These are phyloP conservation scores for Babyrousa celebensis DNA, from an alignment of 2,797 vertebrate genomes.

Conservation along the genomic window DNA sequence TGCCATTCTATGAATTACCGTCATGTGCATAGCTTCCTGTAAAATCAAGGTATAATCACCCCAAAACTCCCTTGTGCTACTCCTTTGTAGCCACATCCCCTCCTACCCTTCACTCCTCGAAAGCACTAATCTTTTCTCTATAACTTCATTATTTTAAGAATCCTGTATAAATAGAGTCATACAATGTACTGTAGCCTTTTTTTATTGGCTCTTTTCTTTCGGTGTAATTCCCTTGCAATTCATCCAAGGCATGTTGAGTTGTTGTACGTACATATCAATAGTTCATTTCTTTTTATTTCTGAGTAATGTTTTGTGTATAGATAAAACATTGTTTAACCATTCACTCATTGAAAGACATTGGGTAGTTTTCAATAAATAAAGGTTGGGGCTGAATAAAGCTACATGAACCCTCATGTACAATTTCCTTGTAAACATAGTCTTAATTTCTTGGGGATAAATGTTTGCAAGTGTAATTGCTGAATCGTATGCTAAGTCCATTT, in stretches of 20 bases:
- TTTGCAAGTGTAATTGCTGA: background rate
- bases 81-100: background rate
- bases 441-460: conserved; percentile 12
- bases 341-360: background rate
- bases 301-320: background rate
- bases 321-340: background rate
- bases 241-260: background rate
- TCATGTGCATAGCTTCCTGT: background rate
- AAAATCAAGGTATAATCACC: background rate
- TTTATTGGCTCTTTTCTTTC: conserved; percentile 1
- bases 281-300: conserved; percentile 42
- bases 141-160: background rate
- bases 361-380: background rate
- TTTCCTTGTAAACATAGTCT: conserved; percentile 14
- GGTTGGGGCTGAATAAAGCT: background rate
- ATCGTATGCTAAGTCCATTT: background rate
- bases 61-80: background rate
- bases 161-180: conserved; percentile 11
- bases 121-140: background rate
- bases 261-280: background rate
- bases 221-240: background rate
- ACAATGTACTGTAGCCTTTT: background rate
- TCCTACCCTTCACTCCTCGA: background rate
- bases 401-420: background rate
- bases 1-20: background rate